Percentiles rank a stretch among this genome's conserved stretches.
These are phyloP conservation scores for Melanchra persicariae DNA, from an alignment of 2,888 invertebrate genomes.

Conservation along the genomic window DNA sequence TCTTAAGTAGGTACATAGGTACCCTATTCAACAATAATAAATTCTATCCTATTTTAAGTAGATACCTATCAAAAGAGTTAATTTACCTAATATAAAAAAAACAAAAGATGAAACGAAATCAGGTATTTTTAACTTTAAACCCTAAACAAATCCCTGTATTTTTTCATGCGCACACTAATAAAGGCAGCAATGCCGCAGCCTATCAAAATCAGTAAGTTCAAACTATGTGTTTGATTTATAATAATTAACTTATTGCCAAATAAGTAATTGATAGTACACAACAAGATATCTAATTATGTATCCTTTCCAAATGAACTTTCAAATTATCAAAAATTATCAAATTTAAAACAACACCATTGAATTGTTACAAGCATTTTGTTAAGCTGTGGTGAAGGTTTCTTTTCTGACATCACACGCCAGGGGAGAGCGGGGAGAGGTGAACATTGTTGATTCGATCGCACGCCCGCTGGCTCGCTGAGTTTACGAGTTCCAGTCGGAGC, in stretches of 20 bases:
- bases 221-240: background rate
- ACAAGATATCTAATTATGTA: background rate
- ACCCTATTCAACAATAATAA: background rate
- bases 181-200: conserved; percentile 75
- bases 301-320: background rate
- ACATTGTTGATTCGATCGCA: conserved; percentile 76
- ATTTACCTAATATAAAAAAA: background rate
- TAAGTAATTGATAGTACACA: background rate
- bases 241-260: background rate
- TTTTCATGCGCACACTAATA: conserved; percentile 72
- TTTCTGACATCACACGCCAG: conserved; percentile 65
- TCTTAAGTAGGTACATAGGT: background rate
- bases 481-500: conserved; percentile 77
- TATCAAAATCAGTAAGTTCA: conserved; percentile 64
- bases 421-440: conserved; percentile 62
- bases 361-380: conserved; percentile 56
- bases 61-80: background rate
- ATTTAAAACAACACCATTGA: conserved; percentile 2
- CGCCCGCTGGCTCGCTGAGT: conserved; percentile 64
- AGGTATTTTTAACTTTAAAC: background rate
- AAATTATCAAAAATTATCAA: background rate
- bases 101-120: background rate
- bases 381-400: conserved; percentile 76
- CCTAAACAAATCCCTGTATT: background rate
- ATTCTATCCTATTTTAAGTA: background rate